Evolutionary conservation across 2,113 vertebrate genomes (phyloP), one percentile per base, ranked within the genome.

Genomic region (Lophura nycthemera): DNA sequence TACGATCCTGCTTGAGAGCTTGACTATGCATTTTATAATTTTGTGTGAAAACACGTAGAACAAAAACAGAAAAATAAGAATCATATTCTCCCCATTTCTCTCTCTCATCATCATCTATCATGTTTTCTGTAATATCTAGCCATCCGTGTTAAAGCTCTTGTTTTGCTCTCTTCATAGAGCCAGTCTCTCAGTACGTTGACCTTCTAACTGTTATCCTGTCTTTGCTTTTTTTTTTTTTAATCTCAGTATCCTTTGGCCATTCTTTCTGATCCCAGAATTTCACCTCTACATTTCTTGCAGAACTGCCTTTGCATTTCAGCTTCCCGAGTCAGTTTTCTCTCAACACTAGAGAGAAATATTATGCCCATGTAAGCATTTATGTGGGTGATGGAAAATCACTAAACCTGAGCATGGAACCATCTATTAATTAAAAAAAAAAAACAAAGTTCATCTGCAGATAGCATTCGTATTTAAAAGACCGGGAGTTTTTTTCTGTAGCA

Each of bases 61-160:
- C n/a, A 67, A 4, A 89, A 94, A 90, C 36, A 67, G 4, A 88
- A 94, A 90, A 92, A n/a, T 48, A 88, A 84, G n/a, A 63, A 80
- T 29, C 27, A 48, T 18, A 30, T 3, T 77, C 36, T 86, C 45
- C 56, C 29, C 36, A 61, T 71, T 76, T 74, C 48, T 83, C 13
- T 65, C 47, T 76, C n/a, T 18, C 14, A 36, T 57, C 10, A 8
- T 45, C 52, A 74, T 8, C 14, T 32, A 20, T 54, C 57, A 24
- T 17, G 4, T 2, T 36, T 67, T 38, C 78, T 66, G 27, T 64
- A 74, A 78, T n/a, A 36, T 8, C 10, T 50, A 91, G 25, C 13
- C 40, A 65, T 48, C 9, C n/a, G 3, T 34, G 74, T 17, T 32
- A 36, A 84, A 60, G 22, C 11, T 65, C 6, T 40, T 36, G 22